phyloP scores from a whole-genome alignment of 2,113 vertebrate genomes.

The Sula dactylatra region DNA sequence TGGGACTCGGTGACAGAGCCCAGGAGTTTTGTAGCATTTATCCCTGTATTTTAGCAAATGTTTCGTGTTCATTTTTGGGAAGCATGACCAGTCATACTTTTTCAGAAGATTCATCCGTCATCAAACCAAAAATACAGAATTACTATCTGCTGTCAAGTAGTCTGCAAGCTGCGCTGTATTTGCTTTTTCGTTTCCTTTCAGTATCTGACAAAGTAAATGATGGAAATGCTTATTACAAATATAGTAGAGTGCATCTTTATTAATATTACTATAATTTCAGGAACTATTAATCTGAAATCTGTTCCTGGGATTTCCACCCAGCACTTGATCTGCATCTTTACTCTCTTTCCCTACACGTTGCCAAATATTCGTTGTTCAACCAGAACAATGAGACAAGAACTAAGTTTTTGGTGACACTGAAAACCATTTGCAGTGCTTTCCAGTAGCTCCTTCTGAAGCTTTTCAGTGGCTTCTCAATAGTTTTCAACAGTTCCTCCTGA shows the following conservation, averaged over 20 bases:
- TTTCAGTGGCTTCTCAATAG: background rate
- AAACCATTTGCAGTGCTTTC: background rate
- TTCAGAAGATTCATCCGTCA: background rate
- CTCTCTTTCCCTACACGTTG: background rate
- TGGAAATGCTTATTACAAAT: background rate
- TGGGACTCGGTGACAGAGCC: background rate
- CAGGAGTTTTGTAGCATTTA: background rate
- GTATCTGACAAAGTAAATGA: background rate
- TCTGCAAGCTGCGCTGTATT: background rate
- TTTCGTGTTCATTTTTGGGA: background rate
- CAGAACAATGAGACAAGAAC: background rate
- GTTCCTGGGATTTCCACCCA: background rate
- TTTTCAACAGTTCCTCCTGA: background rate
- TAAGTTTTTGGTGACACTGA: background rate
- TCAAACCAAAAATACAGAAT: background rate
- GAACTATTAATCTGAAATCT: background rate
- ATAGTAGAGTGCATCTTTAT: background rate
- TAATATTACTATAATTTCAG: background rate
- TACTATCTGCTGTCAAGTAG: background rate
- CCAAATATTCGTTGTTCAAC: background rate
- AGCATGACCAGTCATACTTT: background rate
- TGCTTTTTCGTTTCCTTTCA: background rate
- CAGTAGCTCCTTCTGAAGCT: background rate
- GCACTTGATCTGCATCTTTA: background rate
- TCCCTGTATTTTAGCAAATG: background rate